Evolutionary conservation across 2,797 vertebrate species (phyloP).

Genomic region (Catharus ustulatus): DNA sequence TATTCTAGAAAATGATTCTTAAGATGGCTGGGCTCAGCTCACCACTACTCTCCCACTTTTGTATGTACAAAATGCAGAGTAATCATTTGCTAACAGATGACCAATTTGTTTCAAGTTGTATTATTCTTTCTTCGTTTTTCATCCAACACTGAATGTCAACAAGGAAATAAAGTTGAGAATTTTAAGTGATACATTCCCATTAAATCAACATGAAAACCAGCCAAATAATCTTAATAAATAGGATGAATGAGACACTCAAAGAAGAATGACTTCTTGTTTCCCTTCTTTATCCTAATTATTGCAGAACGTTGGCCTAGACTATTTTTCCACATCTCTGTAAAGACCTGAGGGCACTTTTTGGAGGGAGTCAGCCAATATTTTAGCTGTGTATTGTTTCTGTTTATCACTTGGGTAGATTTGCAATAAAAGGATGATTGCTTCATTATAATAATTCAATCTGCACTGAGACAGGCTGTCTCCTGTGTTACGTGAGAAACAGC

Average conservation of each 20-base stretch:
- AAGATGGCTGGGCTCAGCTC: neutral
- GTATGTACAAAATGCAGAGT: neutral
- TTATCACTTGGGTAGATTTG: slow-evolving; percentile 32
- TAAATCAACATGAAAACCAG: neutral
- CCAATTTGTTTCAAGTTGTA: neutral
- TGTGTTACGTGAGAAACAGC: slow-evolving; percentile 12
- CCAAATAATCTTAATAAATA: neutral
- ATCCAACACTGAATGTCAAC: neutral
- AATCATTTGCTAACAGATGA: neutral
- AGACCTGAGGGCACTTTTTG: neutral
- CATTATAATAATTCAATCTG: slow-evolving; percentile 35
- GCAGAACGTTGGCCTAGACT: neutral
- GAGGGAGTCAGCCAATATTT: neutral
- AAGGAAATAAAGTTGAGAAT: neutral
- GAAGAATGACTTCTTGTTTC: neutral
- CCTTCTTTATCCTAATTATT: neutral
- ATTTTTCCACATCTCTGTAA: neutral
- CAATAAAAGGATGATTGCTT: slow-evolving; percentile 11
- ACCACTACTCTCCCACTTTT: neutral
- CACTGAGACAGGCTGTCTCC: slow-evolving; percentile 40
- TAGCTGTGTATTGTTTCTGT: neutral
- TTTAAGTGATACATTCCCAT: neutral
- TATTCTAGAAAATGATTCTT: neutral
- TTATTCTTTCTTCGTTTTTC: neutral
- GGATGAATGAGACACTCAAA: neutral